Base-by-base conservation (phyloP, 2,797 vertebrate genomes). In the Molossus alvarezi region DNA sequence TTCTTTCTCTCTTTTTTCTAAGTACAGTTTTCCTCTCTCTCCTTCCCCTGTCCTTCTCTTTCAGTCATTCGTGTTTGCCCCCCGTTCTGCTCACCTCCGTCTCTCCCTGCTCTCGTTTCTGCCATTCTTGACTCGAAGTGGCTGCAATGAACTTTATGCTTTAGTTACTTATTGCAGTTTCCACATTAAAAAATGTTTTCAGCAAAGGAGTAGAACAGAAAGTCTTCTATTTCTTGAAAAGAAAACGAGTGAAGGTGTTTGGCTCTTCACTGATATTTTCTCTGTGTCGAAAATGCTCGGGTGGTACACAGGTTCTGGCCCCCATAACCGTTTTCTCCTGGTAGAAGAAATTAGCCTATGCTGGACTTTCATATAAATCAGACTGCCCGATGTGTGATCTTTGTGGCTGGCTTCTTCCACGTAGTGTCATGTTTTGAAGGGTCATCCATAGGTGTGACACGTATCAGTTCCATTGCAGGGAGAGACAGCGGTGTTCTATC, bases 181-280 rank as follows among this genome's bases (percentile, higher is more conserved):
- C 37, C 51, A 48, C 27, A 81, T 76, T 91, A 5, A 60, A 45
- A 48, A 45, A 20, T 62, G 51, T 71, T 73, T 86, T 62, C 9
- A 81, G 67, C 64, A 82, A 86, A 57, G 69, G 15, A 76, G 4
- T 51, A 14, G 1, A 57, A 17, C 45, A 65, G 45, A 94, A 94
- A 77, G 21, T 53, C 33, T 87, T 76, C 29, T 60, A 7, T 82
- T 94, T 81, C 29, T 92, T 80, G 23, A 76, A 53, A 69, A 72
- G 20, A 75, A 94, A 94, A 81, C 17, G 53, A 77, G 23, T 51
- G 9, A 55, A 92, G 45, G 6, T 86, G n/a, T 90, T 88, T 89
- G 62, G 29, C 27, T 60, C 18, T 88, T 83, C 21, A 58, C 53
- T 85, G 25, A 33, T 29, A 58, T 71, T 93, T 84, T 71, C 58